Evolutionary conservation across 1,140 invertebrate genomes (phyloP), one percentile per base, ranked within the genome.

Genomic region (Drosophila repletoides): DNA sequence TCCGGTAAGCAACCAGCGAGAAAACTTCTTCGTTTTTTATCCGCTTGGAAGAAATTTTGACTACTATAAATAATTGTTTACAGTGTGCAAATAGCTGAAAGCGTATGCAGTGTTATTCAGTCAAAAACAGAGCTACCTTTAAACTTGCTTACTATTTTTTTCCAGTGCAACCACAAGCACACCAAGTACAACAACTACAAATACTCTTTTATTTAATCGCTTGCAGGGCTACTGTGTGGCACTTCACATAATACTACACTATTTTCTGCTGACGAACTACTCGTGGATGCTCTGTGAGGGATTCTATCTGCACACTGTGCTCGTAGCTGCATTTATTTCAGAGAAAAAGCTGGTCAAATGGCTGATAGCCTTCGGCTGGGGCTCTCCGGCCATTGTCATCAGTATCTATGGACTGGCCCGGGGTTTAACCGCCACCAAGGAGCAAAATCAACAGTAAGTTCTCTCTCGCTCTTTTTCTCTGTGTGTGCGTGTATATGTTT

Each of bases 281-380:
- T 95, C 96, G 58, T 99, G 98, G 97, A 97, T 97, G 96, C 92
- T 98, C 55, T 97, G 96, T 89, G 96, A 98, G 91, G 97, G 97
- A 0, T 93, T 98, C 40, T 98, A 98, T 90, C 92, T 99, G 31
- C 97, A 98, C 90, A 98, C 97, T 0, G 92, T 98, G 34, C 93
- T 99, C 0, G 97, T 98, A 0, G 94, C 95, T 40, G 96, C 97
- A 1, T 98, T 99, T 90, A 95, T 97, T 12, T 95, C 95, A 3
- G 96, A 98, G 90, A 94, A 95, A 49, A 93, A 94, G 60, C 92
- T 98, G 14, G 92, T 98, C 24, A 94, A 94, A 71, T 95, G 94
- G 90, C 94, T 98, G 81, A 95, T 96, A 88, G 91, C 93, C 12
- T 93, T 97, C 22, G 97, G 97, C 34, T 98, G 97, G 98, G 92